phyloP scores from a whole-genome alignment of 2,113 vertebrate genomes.

The Aegotheles bennettii region DNA sequence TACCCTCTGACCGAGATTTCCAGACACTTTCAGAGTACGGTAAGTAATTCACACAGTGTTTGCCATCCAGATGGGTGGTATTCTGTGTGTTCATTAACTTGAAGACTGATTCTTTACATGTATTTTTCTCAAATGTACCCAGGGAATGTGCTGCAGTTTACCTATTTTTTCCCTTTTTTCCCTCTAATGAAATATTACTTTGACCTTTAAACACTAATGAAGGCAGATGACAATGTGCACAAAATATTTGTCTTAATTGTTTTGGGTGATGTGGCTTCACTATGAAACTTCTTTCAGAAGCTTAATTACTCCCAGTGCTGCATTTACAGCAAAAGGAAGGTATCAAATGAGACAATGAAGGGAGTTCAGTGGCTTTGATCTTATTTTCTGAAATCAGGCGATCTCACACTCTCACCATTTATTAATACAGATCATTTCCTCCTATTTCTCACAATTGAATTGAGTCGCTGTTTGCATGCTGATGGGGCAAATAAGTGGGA shows the following conservation, averaged over 20 bases:
- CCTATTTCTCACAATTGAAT: constrained; percentile 1
- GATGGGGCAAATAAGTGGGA: not conserved
- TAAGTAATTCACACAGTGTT: not conserved
- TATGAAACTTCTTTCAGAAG: constrained; percentile 47
- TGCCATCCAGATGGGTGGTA: not conserved
- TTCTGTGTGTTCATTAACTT: not conserved
- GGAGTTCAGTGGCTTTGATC: constrained; percentile 26
- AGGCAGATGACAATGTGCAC: constrained; percentile 51
- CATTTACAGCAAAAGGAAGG: constrained; percentile 11
- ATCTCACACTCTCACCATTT: not conserved
- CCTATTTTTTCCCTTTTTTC: not conserved
- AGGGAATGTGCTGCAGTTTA: not conserved
- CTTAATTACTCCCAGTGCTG: constrained; percentile 66
- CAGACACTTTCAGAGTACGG: not conserved
- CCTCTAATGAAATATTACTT: constrained; percentile 43
- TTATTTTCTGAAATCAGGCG: constrained; percentile 5
- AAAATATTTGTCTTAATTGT: constrained; percentile 67
- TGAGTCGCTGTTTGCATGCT: not conserved
- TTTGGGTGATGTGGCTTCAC: constrained; percentile 58
- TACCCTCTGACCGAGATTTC: not conserved
- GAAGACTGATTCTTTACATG: not conserved
- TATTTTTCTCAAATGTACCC: not conserved
- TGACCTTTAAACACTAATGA: constrained; percentile 67
- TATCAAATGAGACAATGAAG: constrained; percentile 40
- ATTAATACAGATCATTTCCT: constrained; percentile 51